These are phyloP conservation scores for Digitonthophagus gazella DNA, from an alignment of 2,888 invertebrate species.

Conservation along the genomic window DNA sequence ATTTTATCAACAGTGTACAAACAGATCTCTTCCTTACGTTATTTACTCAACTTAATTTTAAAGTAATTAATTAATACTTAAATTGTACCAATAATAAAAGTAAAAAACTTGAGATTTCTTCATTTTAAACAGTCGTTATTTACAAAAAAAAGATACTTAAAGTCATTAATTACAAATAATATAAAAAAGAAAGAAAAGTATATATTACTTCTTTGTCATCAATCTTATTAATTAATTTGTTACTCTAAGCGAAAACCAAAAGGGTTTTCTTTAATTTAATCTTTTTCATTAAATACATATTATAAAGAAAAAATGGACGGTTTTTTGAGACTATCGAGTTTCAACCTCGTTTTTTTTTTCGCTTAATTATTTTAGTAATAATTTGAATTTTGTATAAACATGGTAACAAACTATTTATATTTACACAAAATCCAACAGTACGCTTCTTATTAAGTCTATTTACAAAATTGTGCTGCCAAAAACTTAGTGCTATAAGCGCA, in stretches of 20 bases:
- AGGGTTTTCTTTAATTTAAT: not conserved
- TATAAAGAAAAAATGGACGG: conserved; percentile 15
- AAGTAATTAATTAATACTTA: not conserved
- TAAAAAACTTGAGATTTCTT: not conserved
- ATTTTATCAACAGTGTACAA: not conserved
- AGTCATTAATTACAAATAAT: not conserved
- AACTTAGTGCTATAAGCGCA: conserved; percentile 2
- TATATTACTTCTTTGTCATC: not conserved
- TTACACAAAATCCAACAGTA: not conserved
- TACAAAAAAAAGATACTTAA: not conserved
- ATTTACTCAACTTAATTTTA: not conserved
- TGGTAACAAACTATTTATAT: not conserved
- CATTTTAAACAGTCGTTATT: not conserved
- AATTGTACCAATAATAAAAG: not conserved
- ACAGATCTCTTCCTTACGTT: not conserved
- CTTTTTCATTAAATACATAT: conserved; percentile 3
- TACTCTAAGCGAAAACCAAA: not conserved
- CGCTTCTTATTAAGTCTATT: conserved; percentile 6
- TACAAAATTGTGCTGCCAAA: conserved; percentile 5
- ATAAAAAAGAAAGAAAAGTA: not conserved
- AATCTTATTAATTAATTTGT: not conserved
- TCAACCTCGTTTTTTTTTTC: conserved; percentile 5
- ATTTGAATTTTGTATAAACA: conserved; percentile 9
- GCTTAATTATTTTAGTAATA: not conserved
- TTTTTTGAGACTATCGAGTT: conserved; percentile 15